These are phyloP conservation scores for Andrena haemorrhoa DNA, from an alignment of 2,888 invertebrate species.

Conservation along the genomic window DNA sequence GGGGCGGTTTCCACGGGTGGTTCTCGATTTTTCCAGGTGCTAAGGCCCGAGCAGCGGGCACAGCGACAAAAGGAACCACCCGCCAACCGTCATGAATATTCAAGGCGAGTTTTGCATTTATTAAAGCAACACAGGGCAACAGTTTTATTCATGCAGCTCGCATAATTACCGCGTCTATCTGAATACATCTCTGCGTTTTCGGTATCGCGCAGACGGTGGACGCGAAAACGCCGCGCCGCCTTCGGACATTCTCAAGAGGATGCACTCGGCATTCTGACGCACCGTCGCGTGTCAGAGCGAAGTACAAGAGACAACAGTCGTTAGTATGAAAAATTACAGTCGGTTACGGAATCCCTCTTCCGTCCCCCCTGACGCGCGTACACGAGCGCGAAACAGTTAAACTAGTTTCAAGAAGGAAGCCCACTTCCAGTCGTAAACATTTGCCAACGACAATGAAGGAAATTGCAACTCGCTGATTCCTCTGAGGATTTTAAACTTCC, in stretches of 20 bases:
- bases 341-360: too few species aligned
- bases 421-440: not conserved
- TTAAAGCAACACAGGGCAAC: constrained; percentile 79
- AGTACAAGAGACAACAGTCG: not conserved
- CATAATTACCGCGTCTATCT: constrained; percentile 76
- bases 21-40: constrained; percentile 57
- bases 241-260: constrained; percentile 3
- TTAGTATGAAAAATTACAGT: not conserved
- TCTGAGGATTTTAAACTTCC: constrained; percentile 34
- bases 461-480: constrained; percentile 10
- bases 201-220: constrained; percentile 9
- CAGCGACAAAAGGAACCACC: constrained; percentile 80
- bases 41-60: constrained; percentile 25
- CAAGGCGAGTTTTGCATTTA: constrained; percentile 80
- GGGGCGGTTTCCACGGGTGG: constrained; percentile 33
- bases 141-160: constrained; percentile 76
- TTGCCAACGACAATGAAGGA: not conserved
- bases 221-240: constrained; percentile 13
- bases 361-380: too few species aligned
- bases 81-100: constrained; percentile 79
- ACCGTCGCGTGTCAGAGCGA: not conserved
- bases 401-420: not conserved
- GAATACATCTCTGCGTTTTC: constrained; percentile 63
- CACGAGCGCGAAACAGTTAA: not conserved
- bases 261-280: not conserved